These are phyloP conservation scores for Plusia festucae DNA, from an alignment of 2,888 invertebrate species.

Conservation along the genomic window DNA sequence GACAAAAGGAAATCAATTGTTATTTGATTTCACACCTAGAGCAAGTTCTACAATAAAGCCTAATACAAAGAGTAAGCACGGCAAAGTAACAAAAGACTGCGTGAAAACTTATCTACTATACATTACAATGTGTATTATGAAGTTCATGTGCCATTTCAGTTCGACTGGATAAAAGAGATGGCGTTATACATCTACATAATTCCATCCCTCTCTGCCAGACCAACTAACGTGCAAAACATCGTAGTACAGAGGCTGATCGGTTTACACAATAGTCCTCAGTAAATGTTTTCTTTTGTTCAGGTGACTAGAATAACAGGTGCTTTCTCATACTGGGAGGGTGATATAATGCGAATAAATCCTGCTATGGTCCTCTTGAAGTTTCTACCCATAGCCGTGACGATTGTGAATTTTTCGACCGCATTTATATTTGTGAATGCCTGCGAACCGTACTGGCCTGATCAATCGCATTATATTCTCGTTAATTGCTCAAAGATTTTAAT, in stretches of 20 bases:
- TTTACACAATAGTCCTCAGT: slow-evolving; percentile 35
- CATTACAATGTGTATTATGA: not conserved
- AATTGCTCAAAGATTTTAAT: slow-evolving; percentile 74
- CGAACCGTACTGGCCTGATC: slow-evolving; percentile 55
- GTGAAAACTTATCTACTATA: slow-evolving; percentile 27
- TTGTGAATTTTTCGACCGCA: slow-evolving; percentile 79
- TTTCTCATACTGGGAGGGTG: slow-evolving; percentile 79
- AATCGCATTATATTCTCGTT: slow-evolving; percentile 62
- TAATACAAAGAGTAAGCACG: slow-evolving; percentile 14
- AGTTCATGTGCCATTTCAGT: not conserved
- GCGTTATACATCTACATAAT: not conserved
- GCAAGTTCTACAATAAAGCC: not conserved
- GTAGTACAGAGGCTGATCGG: slow-evolving; percentile 8
- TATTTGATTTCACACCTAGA: not conserved
- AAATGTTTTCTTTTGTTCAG: slow-evolving; percentile 63
- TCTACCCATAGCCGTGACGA: slow-evolving; percentile 76
- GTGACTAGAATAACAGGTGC: slow-evolving; percentile 79
- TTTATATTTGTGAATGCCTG: slow-evolving; percentile 77
- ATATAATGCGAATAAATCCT: slow-evolving; percentile 81
- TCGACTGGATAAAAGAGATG: not conserved
- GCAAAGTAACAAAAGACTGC: slow-evolving; percentile 29
- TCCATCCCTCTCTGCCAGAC: no score
- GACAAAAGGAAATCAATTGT: not conserved
- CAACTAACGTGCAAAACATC: not conserved
- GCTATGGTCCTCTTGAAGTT: slow-evolving; percentile 79